Conservation (phyloP, 2,113 vertebrate genomes). For the Plecotus auritus region DNA sequence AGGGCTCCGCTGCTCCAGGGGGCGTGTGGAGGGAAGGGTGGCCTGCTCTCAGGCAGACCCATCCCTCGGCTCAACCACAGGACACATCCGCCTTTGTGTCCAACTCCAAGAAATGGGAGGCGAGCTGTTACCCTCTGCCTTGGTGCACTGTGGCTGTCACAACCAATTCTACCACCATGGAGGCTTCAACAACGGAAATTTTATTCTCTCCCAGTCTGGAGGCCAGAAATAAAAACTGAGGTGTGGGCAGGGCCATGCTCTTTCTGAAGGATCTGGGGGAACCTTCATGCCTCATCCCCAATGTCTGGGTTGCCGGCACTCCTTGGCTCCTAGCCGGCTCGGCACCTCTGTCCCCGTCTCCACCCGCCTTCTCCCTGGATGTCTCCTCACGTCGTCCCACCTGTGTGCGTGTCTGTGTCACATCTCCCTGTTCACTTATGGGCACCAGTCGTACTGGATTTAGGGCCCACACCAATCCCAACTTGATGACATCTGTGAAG, state of each 20-base stretch:
- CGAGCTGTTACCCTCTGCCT: rapidly evolving
- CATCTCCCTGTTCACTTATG: neutral
- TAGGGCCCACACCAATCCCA: neutral
- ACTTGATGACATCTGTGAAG: neutral
- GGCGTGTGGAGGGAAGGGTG: neutral
- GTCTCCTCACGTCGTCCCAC: neutral
- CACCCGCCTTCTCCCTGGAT: rapidly evolving
- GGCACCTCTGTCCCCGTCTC: neutral
- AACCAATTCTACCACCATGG: too few relatives aligned
- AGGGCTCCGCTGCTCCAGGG: too few relatives aligned
- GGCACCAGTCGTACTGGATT: rapidly evolving
- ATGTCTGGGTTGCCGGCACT: rapidly evolving
- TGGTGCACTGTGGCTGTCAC: neutral
- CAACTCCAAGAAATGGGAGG: neutral
- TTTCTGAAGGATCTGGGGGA: neutral
- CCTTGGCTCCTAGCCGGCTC: neutral
- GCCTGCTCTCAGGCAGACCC: too few relatives aligned
- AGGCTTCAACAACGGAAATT: neutral
- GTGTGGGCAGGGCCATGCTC: neutral
- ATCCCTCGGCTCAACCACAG: neutral
- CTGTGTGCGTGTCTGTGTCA: neutral
- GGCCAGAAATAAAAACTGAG: neutral
- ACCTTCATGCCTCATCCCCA: neutral
- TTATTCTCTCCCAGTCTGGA: neutral
- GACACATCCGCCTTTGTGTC: neutral